Evolutionary conservation across 2,113 vertebrate genomes (phyloP).

Genomic region (Corynorhinus townsendii): DNA sequence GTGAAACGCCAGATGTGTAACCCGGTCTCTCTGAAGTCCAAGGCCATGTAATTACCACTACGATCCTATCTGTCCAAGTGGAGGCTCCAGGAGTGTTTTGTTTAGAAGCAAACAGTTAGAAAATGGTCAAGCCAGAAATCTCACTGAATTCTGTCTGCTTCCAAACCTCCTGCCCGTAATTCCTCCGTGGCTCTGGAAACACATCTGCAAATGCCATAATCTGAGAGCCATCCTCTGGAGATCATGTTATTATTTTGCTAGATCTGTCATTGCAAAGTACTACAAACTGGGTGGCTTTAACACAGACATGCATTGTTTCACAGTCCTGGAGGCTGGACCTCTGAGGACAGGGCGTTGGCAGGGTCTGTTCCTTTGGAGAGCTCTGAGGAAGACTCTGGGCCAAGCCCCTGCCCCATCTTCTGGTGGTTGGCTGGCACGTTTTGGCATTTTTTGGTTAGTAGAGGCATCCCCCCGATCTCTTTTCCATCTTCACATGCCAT

Average conservation of each 20-base stretch:
- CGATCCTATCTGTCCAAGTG: not conserved
- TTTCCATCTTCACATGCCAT: not conserved
- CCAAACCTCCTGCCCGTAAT: not conserved
- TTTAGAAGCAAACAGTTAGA: not conserved
- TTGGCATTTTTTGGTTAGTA: not conserved
- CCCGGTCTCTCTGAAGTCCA: not conserved
- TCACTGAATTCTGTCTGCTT: not conserved
- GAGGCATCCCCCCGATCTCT: not conserved
- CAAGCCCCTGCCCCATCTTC: fast-evolving
- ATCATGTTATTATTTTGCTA: not conserved
- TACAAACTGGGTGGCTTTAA: not conserved
- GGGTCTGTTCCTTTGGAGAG: not conserved
- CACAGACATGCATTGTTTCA: not conserved
- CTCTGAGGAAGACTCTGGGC: fast-evolving
- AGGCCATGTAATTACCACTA: not conserved
- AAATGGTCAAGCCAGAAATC: not conserved
- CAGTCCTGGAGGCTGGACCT: not conserved
- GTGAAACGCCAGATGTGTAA: not conserved
- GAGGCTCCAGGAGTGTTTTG: not conserved
- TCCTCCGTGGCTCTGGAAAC: not conserved
- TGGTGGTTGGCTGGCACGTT: not conserved
- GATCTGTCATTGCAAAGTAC: not conserved
- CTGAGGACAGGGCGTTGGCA: fast-evolving
- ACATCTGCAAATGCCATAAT: not conserved
- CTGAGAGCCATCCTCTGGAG: not conserved